phyloP scores from a whole-genome alignment of 1,140 invertebrate genomes.

The Camponotus vicinus region DNA sequence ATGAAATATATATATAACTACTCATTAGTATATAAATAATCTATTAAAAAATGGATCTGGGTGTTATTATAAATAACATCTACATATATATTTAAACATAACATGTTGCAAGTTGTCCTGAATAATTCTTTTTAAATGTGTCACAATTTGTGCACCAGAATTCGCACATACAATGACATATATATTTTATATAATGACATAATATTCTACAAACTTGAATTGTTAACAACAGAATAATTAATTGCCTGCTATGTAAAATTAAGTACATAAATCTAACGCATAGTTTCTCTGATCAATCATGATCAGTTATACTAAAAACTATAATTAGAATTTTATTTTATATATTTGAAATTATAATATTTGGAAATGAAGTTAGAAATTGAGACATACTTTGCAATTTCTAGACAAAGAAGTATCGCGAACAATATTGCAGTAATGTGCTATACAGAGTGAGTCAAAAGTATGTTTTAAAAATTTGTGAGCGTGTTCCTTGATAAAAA shows the following conservation, averaged over 20 bases:
- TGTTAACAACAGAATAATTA: conserved; percentile 2
- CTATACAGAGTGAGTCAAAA: too few species aligned
- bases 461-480: too few species aligned
- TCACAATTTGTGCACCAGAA: background rate
- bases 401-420: background rate
- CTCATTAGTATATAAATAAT: background rate
- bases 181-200: conserved; percentile 8
- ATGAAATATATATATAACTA: background rate
- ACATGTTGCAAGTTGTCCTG: conserved; percentile 42
- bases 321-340: background rate
- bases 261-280: background rate
- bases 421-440: too few species aligned
- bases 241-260: background rate
- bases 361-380: background rate
- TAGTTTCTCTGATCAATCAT: too few species aligned
- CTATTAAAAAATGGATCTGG: background rate
- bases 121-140: conserved; percentile 45
- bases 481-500: too few species aligned
- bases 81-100: background rate
- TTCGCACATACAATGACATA: background rate
- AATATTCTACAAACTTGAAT: background rate
- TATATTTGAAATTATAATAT: background rate
- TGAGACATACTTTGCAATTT: background rate
- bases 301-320: too few species aligned
- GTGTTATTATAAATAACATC: background rate